Conservation (phyloP, 2,797 vertebrate species). For the Schizothorax lantsangensis region DNA sequence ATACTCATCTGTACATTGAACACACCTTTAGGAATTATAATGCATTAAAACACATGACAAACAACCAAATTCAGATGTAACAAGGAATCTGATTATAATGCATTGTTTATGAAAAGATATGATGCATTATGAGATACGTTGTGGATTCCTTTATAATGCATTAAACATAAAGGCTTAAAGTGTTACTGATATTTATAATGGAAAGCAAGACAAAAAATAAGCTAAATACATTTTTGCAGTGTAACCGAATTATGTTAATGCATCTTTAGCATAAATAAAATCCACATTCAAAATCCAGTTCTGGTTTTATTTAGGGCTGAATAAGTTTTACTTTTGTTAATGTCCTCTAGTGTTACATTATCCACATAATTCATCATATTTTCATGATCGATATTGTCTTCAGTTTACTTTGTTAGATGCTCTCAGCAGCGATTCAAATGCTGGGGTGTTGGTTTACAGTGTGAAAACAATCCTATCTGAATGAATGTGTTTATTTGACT, state of each 20-base stretch:
- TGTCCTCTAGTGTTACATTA: background rate
- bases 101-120: background rate
- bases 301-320: background rate
- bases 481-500: constrained; percentile 4
- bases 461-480: background rate
- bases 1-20: background rate
- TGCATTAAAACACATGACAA: background rate
- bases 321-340: background rate
- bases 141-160: background rate
- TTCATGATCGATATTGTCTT: constrained; percentile 17
- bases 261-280: background rate
- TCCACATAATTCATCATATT: background rate
- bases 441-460: background rate
- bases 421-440: background rate
- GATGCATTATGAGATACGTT: background rate
- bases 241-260: background rate
- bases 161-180: background rate
- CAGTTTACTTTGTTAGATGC: background rate
- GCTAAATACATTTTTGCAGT: background rate
- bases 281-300: no score
- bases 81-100: background rate
- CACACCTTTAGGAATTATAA: background rate
- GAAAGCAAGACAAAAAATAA: background rate
- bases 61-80: background rate
- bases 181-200: background rate